Conservation (phyloP, 2,113 vertebrate genomes). For the Thunnus thynnus region DNA sequence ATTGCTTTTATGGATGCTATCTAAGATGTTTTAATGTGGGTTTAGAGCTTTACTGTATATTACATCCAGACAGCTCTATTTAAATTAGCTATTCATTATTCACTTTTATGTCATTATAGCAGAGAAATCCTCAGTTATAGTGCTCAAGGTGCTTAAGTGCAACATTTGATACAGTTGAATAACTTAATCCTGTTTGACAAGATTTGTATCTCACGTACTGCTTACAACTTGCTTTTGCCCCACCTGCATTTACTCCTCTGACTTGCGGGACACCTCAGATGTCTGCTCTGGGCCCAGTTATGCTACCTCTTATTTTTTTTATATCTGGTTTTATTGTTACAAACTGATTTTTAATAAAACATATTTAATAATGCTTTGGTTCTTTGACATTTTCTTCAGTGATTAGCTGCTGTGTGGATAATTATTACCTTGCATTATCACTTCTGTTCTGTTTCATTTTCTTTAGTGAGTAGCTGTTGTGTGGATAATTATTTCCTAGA, state of each 20-base stretch:
- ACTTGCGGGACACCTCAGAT: neutral
- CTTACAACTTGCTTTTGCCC: neutral
- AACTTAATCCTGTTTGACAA: neutral
- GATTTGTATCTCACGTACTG: no score
- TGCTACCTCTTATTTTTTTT: neutral
- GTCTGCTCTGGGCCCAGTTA: neutral
- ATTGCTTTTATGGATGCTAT: neutral
- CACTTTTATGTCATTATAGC: neutral
- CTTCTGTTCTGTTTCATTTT: neutral
- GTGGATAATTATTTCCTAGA: neutral
- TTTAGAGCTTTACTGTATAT: neutral
- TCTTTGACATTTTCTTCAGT: conserved; percentile 30
- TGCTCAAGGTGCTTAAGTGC: neutral
- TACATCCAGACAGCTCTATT: neutral
- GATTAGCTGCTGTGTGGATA: conserved; percentile 17
- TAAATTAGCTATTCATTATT: neutral
- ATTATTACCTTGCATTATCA: conserved; percentile 4
- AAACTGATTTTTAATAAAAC: no score
- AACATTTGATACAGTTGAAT: neutral
- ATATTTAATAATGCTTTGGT: neutral
- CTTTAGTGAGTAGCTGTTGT: neutral
- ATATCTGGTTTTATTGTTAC: no score
- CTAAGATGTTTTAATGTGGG: neutral
- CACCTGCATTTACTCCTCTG: neutral
- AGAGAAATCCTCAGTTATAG: neutral